A percentile compares a stretch with the other conserved stretches of the same genome.
phyloP scores from a whole-genome alignment of 2,888 invertebrate species.

The Metalampra italica region DNA sequence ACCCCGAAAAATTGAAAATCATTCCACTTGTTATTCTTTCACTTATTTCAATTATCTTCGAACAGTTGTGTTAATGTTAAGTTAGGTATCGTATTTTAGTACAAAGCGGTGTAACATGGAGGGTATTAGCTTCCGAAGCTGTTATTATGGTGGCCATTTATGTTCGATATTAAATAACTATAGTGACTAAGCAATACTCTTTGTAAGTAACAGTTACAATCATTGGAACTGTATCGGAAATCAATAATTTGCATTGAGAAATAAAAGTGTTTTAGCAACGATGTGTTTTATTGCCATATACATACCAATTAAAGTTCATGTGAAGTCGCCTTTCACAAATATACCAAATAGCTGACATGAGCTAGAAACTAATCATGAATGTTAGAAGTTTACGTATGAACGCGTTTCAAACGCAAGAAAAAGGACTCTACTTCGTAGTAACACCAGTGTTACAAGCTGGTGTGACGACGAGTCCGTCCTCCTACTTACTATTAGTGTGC shows the following conservation, averaged over 20 bases:
- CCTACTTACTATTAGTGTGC: too few relatives aligned
- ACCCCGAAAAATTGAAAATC: constrained; percentile 27
- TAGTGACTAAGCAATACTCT: constrained; percentile 58
- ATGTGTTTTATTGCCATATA: constrained; percentile 16
- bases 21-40: constrained; percentile 72
- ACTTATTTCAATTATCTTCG: constrained; percentile 42
- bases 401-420: too few relatives aligned
- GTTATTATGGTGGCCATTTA: constrained; percentile 66
- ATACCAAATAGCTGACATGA: too few relatives aligned
- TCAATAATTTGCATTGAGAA: constrained; percentile 65
- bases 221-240: constrained; percentile 59
- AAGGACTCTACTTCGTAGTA: too few relatives aligned
- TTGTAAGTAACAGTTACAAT: constrained; percentile 54
- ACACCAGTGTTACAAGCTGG: too few relatives aligned
- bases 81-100: constrained; percentile 56
- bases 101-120: constrained; percentile 60
- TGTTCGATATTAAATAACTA: constrained; percentile 61
- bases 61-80: constrained; percentile 34
- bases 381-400: too few relatives aligned
- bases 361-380: too few relatives aligned
- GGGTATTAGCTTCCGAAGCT: constrained; percentile 54
- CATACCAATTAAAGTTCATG: not conserved
- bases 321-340: too few relatives aligned
- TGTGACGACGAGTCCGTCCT: too few relatives aligned
- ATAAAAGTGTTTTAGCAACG: constrained; percentile 69